Evolutionary conservation across 2,797 vertebrate species (phyloP).

Genomic region (Zonotrichia albicollis): DNA sequence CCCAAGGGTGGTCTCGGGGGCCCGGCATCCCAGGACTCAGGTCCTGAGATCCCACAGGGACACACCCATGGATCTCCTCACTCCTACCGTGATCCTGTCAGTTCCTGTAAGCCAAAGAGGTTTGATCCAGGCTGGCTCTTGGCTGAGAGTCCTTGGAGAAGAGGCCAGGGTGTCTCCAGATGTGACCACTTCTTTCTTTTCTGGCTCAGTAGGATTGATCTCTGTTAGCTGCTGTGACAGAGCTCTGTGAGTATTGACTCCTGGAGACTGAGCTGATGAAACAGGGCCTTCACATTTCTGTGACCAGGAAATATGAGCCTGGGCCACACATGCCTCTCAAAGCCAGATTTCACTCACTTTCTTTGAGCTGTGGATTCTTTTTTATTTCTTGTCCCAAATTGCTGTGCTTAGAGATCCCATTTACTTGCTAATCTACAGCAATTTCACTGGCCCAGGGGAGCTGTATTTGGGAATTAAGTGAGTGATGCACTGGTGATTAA

Average conservation of each 20-base stretch:
- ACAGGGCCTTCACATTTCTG: neutral
- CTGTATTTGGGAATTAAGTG: neutral
- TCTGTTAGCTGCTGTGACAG: neutral
- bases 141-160: neutral
- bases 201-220: neutral
- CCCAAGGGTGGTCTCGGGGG: too few species aligned
- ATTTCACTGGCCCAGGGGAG: neutral
- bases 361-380: neutral
- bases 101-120: neutral
- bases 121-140: neutral
- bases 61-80: fast-evolving
- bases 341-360: neutral
- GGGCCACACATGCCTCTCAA: fast-evolving
- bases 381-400: neutral
- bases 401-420: neutral
- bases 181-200: neutral
- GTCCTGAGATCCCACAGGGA: too few species aligned
- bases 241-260: neutral
- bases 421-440: neutral
- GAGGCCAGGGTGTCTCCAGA: neutral
- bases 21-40: too few species aligned
- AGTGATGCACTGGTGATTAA: neutral
- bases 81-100: neutral
- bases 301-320: neutral
- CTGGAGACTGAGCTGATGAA: neutral